Base-by-base conservation (phyloP, 2,888 invertebrate genomes). In the Drosophila flavopinicola region DNA sequence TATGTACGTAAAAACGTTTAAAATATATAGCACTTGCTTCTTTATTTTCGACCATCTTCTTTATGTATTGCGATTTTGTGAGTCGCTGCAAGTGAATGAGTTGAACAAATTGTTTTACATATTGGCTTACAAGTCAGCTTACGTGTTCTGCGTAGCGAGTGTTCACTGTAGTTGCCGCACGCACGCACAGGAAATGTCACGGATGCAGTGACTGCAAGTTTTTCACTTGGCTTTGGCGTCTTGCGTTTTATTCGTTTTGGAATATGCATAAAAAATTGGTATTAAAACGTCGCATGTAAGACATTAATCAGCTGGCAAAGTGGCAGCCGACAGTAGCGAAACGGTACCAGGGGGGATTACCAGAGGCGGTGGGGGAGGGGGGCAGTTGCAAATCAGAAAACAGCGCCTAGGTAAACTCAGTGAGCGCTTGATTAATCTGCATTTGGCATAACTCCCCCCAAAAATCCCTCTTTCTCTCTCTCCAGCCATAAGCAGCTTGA, bases 281-380 rank as follows among this genome's bases (percentile, higher is more conserved):
- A 86, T 84, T 84, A 86, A 84, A 84, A 78, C 85, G 86, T 84
- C 86, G 84, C 85, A 68, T 84, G 84, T 86, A 86, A 78, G 82
- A 86, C 84, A 84, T 84, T 84, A 84, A 84, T 84, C 84, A 84
- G 86, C 72, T 75, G 77, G 68, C 70, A 80, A 83, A 83, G 74
- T 83, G 86, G 86, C 86, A 85, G 80, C 70, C 63, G 73, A 57
- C 74, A 64, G 59, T 41, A 51, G 65, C 48, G 32, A 27, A 24
- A 15, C 38, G 9, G 35, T 7, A 35, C n/a, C 5, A n/a, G 48
- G 11, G 24, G 0, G 24, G 9, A 27, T n/a, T n/a, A n/a, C n/a
- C n/a, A n/a, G 1, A 23, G 24, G 35, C 10, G 1, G 25, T 13
- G 25, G 42, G 9, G 27, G n/a, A 15, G 25, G 6, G 52, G 11